phyloP scores from a whole-genome alignment of 2,113 vertebrate genomes.

The Meleagris gallopavo region DNA sequence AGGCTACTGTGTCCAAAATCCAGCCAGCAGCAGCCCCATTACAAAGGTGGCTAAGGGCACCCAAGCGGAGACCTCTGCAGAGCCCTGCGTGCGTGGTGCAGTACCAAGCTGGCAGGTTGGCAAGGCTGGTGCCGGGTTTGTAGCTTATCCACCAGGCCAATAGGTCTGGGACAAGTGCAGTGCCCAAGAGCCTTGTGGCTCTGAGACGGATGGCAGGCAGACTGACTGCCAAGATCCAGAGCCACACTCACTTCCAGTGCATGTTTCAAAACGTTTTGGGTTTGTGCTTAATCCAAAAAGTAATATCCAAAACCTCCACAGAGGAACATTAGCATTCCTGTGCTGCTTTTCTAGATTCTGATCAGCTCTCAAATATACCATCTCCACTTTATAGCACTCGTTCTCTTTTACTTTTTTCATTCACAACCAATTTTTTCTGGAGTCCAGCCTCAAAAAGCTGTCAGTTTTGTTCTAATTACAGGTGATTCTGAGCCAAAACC shows the following conservation, averaged over 20 bases:
- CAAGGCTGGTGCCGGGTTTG: not conserved
- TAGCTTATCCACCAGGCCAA: rapidly evolving
- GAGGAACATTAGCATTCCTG: constrained; percentile 29
- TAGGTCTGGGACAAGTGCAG: not conserved
- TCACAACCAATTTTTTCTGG: constrained; percentile 55
- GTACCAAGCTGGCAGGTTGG: rapidly evolving
- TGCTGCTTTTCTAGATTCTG: not conserved
- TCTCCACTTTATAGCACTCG: not conserved
- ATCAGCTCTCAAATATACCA: constrained; percentile 8
- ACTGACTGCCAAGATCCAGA: not conserved
- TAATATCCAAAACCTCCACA: not conserved
- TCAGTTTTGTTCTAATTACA: constrained; percentile 51
- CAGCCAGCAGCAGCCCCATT: not conserved
- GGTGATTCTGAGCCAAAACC: constrained; percentile 52
- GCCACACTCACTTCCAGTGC: not conserved
- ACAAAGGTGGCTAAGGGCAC: not conserved
- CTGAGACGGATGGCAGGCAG: not conserved
- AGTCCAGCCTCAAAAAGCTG: constrained; percentile 37
- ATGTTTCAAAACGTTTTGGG: not conserved
- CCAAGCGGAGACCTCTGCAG: not conserved
- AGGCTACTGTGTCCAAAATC: not conserved
- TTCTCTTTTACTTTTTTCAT: constrained; percentile 47
- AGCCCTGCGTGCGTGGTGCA: rapidly evolving
- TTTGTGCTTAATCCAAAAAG: not conserved
- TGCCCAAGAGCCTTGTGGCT: not conserved